Percentiles rank a stretch among this genome's conserved stretches.
These are phyloP conservation scores for Bos indicus DNA, from an alignment of 2,113 vertebrate species.

Conservation along the genomic window DNA sequence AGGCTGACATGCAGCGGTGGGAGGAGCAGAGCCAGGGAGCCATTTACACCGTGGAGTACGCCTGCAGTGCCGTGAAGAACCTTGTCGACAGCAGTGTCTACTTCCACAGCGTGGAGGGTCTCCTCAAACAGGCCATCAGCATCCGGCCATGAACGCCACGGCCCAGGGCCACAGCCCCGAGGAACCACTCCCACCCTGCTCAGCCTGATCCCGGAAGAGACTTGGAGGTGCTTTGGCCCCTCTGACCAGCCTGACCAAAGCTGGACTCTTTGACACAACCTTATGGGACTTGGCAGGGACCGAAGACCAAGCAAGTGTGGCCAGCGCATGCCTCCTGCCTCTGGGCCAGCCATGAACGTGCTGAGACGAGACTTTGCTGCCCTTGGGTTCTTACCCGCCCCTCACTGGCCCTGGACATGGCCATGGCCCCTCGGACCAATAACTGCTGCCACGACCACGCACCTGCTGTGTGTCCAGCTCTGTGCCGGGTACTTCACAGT, in stretches of 20 bases:
- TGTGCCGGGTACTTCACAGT: neutral
- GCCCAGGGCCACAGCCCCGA: constrained; percentile 85
- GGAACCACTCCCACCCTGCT: constrained; percentile 74
- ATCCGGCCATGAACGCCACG: constrained; percentile 84
- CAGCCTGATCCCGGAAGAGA: constrained; percentile 76
- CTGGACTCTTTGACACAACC: neutral
- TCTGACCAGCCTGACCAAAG: neutral
- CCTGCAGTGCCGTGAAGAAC: constrained; percentile 96
- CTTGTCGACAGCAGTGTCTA: constrained; percentile 93
- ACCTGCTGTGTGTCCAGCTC: neutral
- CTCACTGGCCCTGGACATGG: neutral
- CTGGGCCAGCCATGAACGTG: neutral
- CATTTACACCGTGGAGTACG: constrained; percentile 96
- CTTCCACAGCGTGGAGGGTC: constrained; percentile 93
- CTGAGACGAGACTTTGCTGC: neutral
- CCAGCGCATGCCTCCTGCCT: neutral
- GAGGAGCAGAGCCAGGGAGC: constrained; percentile 98
- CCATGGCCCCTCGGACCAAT: neutral
- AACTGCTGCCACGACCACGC: neutral
- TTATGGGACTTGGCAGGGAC: neutral
- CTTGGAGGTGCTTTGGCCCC: constrained; percentile 22
- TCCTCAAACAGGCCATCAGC: constrained; percentile 88
- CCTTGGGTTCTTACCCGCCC: neutral
- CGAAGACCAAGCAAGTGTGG: neutral
- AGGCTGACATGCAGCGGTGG: constrained; percentile 99